Evolutionary conservation across 1,140 invertebrate species (phyloP).

Genomic region (Monomorium pharaonis): DNA sequence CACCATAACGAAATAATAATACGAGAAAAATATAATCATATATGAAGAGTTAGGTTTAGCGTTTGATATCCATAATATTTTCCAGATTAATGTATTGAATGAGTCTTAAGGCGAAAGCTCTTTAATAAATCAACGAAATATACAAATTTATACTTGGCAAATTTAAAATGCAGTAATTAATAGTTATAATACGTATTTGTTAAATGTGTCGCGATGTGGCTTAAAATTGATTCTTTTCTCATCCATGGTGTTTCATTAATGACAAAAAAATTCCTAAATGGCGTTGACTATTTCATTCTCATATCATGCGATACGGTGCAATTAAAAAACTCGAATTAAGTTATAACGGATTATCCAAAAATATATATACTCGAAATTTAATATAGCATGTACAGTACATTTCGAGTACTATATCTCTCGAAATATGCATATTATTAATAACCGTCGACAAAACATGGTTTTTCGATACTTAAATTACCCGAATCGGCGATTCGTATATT

Average conservation of each 20-base stretch:
- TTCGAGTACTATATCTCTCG: neutral
- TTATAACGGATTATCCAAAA: neutral
- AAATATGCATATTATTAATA: neutral
- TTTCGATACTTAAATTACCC: neutral
- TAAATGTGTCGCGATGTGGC: neutral
- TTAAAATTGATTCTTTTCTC: neutral
- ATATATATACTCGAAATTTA: neutral
- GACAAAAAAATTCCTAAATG: neutral
- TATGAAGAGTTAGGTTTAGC: neutral
- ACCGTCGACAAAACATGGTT: neutral
- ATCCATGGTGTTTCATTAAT: neutral
- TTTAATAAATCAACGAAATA: neutral
- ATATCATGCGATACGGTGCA: neutral
- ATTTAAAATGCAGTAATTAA: neutral
- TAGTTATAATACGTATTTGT: neutral
- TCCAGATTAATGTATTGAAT: neutral
- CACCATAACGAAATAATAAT: neutral
- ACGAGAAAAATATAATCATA: neutral
- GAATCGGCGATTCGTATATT: neutral
- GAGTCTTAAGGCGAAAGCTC: neutral
- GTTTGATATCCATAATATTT: neutral
- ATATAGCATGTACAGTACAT: neutral
- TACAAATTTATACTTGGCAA: neutral
- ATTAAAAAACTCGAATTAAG: neutral
- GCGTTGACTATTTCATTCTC: neutral